Percentiles rank a stretch among this genome's conserved stretches.
Conservation (phyloP, 2,888 invertebrate genomes). For the Drosophila kambysellisi region DNA sequence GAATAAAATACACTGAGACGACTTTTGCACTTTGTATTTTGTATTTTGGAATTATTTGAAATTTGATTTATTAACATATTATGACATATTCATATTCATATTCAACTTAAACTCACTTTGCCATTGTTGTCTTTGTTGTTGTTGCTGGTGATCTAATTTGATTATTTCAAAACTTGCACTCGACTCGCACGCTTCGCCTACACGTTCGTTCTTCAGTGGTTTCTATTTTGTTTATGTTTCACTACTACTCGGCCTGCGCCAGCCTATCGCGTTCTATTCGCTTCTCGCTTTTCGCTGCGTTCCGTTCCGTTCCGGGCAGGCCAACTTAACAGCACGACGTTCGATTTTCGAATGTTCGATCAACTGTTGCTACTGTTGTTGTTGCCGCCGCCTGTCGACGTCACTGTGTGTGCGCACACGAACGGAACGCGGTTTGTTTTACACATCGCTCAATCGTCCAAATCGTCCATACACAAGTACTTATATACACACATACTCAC, state of each 20-base stretch:
- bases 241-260: slow-evolving; percentile 25
- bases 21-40: slow-evolving; percentile 73
- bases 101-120: slow-evolving; percentile 55
- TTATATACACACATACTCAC: background rate
- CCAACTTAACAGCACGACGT: slow-evolving; percentile 73
- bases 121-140: slow-evolving; percentile 33
- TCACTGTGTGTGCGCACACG: slow-evolving; percentile 52
- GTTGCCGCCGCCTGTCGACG: slow-evolving; percentile 53
- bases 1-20: slow-evolving; percentile 45
- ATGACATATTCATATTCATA: slow-evolving; percentile 56
- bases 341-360: slow-evolving; percentile 73
- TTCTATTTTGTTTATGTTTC: slow-evolving; percentile 61
- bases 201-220: slow-evolving; percentile 47
- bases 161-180: slow-evolving; percentile 70
- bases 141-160: slow-evolving; percentile 68
- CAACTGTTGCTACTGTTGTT: slow-evolving; percentile 67
- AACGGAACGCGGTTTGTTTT: slow-evolving; percentile 39
- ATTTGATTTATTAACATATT: slow-evolving; percentile 68
- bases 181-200: slow-evolving; percentile 41
- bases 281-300: slow-evolving; percentile 37
- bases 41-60: slow-evolving; percentile 44
- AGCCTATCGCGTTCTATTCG: slow-evolving; percentile 46
- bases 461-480: background rate
- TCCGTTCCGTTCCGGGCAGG: slow-evolving; percentile 55
- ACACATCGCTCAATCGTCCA: slow-evolving; percentile 34